phyloP scores from a whole-genome alignment of 2,797 vertebrate genomes.

The Acrossocheilus fasciatus region DNA sequence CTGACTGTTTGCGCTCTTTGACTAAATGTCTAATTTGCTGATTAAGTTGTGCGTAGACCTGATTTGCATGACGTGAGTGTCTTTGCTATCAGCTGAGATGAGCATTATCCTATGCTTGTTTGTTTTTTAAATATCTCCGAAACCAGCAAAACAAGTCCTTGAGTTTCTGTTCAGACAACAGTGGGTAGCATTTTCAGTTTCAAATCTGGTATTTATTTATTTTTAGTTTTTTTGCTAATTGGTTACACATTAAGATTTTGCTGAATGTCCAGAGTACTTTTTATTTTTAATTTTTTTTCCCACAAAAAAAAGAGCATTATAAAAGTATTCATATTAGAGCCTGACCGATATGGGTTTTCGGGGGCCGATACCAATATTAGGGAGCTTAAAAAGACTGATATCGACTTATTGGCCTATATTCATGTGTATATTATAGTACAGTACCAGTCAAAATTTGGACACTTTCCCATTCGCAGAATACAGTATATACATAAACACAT shows the following conservation, averaged over 20 bases:
- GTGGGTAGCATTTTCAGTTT: background rate
- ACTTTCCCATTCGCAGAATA: too few species aligned
- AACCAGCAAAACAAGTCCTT: slow-evolving; percentile 51
- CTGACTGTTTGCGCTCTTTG: background rate
- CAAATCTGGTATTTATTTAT: background rate
- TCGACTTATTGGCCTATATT: too few species aligned
- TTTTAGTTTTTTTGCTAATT: background rate
- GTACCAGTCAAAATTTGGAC: too few species aligned
- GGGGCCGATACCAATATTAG: too few species aligned
- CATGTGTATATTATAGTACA: too few species aligned
- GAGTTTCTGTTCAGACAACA: slow-evolving; percentile 20
- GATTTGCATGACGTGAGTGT: slow-evolving; percentile 5
- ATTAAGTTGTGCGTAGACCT: background rate
- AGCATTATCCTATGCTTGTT: background rate
- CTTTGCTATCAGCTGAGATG: background rate
- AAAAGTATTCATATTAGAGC: background rate
- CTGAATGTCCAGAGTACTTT: background rate
- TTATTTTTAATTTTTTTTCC: too few species aligned
- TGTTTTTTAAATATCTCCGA: slow-evolving; percentile 31
- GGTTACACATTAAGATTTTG: background rate
- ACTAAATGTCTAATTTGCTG: slow-evolving; percentile 13
- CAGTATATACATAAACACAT: too few species aligned
- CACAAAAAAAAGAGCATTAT: background rate
- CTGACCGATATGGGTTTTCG: too few species aligned
- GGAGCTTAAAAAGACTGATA: too few species aligned